Base-by-base conservation (phyloP, 2,113 vertebrate genomes). In the Aleadryas rufinucha region DNA sequence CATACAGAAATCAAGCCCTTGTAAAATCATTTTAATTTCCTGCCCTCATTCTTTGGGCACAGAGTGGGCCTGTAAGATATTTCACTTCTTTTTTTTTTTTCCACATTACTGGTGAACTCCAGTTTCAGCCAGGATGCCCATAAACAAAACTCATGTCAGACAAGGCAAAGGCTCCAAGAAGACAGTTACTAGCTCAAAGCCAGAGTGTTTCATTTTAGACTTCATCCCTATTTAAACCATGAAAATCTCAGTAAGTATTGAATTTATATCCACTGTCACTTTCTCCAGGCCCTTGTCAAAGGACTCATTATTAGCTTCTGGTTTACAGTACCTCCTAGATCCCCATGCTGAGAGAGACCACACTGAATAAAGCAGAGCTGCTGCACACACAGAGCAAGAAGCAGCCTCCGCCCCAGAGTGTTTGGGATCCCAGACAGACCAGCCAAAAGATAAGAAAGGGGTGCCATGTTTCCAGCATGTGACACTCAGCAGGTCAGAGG, bases 21-120 rank as follows among this genome's bases (percentile, higher is more conserved):
- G 80, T 94, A 94, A 97, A 94, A 93, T 95, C 35, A 71, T 85
- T 96, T 96, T 96, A 86, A 96, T 97, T 97, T 97, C 95, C 95
- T 95, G 93, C 93, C 89, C 35, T 71, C 39, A 0, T 93, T 95
- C 74, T 81, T 52, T 63, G 72, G 69, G 54, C 91, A 92, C 83
- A 83, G 88, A 90, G 41, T 28, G 60, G 64, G 71, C 83, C 10
- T 81, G 61, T 87, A 81, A 84, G 90, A 65, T 81, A 90, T 89
- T 93, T 93, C 26, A 78, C 31, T 63, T 35, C 6, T 27, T 39
- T 33, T 28, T 64, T 52, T 66, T 41, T 69, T 87, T 89, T 16
- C n/a, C 75, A 72, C 59, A 56, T 94, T 80, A 91, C 66, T 90
- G 68, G 92, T 95, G 92, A 95, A 90, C 89, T 94, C 59, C 22